Base-by-base conservation (phyloP, 2,113 vertebrate species). In the Uropsilus gracilis region DNA sequence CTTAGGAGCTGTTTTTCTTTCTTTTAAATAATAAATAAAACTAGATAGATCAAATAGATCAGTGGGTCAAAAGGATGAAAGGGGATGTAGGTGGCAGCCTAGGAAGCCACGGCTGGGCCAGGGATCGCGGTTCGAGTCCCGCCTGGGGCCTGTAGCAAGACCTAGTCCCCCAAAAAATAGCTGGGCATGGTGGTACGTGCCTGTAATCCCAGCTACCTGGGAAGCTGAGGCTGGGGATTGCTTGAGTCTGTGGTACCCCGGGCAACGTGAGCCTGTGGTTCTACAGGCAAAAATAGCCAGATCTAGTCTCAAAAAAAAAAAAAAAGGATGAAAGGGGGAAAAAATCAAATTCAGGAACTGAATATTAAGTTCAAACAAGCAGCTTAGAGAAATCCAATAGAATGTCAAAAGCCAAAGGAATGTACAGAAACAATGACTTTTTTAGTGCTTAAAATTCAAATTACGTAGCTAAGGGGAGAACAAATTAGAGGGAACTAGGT, bases 31-130 rank as follows among this genome's bases (percentile, higher is more conserved):
- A n/a, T n/a, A 63, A 63, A 63, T 63, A 63, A 78, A 71, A 85
- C 59, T 72, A 86, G 32, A 90, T 37, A 90, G 90, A 37, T 8
- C 28, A 94, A 94, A n/a, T 77, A 30, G 46, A 78, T 64, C 18
- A 30, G 2, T 26, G 57, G 50, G 6, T n/a, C 50, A 64, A 73
- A 71, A 73, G 50, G 32, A 32, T n/a, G 30, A n/a, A 64, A 64
- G 61, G 61, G 61, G 61, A n/a, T n/a, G n/a, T n/a, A n/a, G n/a
- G n/a, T n/a, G n/a, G n/a, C n/a, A n/a, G n/a, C n/a, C n/a, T n/a
- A n/a, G n/a, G n/a, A n/a, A n/a, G n/a, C n/a, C n/a, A n/a, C n/a
- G n/a, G n/a, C n/a, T n/a, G n/a, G n/a, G n/a, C n/a, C n/a, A n/a
- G n/a, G n/a, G n/a, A n/a, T n/a, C n/a, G n/a, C n/a, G n/a, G n/a